Conservation (phyloP, 2,888 invertebrate species). For the Ischnura elegans region DNA sequence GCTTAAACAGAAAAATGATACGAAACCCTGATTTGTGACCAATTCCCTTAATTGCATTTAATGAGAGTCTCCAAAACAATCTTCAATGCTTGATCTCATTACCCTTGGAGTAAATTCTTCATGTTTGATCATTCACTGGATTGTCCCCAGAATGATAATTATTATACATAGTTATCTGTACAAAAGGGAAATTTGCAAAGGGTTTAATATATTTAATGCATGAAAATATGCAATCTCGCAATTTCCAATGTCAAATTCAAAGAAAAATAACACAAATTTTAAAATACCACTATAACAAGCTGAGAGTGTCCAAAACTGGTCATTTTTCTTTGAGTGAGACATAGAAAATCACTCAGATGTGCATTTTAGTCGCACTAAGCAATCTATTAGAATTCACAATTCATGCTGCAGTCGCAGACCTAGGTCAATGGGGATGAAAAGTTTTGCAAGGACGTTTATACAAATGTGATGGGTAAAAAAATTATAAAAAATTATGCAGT, state of each 20-base stretch:
- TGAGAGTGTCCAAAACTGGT: neutral
- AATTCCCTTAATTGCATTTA: neutral
- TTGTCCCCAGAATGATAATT: neutral
- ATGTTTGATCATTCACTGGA: neutral
- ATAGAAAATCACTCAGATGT: slow-evolving; percentile 68
- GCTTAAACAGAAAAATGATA: neutral
- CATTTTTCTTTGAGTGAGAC: slow-evolving; percentile 12
- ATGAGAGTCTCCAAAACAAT: too few species aligned
- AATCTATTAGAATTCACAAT: slow-evolving; percentile 30
- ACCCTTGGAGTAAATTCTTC: too few species aligned
- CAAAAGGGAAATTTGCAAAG: neutral
- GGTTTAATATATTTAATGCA: neutral
- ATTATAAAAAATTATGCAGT: slow-evolving; percentile 74
- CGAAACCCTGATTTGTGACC: neutral
- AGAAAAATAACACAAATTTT: slow-evolving; percentile 4
- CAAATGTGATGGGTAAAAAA: slow-evolving; percentile 69
- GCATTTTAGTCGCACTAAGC: slow-evolving; percentile 64
- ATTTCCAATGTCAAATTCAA: neutral
- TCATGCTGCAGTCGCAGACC: slow-evolving; percentile 72
- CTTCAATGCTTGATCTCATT: too few species aligned
- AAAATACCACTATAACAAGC: neutral
- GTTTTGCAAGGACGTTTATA: slow-evolving; percentile 69
- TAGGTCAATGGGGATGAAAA: slow-evolving; percentile 79
- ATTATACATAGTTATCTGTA: neutral
- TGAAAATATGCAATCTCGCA: slow-evolving; percentile 6